A percentile compares a stretch with the other conserved stretches of the same genome.
Evolutionary conservation across 2,113 vertebrate genomes (phyloP).

Genomic region (Bujurquina vittata): DNA sequence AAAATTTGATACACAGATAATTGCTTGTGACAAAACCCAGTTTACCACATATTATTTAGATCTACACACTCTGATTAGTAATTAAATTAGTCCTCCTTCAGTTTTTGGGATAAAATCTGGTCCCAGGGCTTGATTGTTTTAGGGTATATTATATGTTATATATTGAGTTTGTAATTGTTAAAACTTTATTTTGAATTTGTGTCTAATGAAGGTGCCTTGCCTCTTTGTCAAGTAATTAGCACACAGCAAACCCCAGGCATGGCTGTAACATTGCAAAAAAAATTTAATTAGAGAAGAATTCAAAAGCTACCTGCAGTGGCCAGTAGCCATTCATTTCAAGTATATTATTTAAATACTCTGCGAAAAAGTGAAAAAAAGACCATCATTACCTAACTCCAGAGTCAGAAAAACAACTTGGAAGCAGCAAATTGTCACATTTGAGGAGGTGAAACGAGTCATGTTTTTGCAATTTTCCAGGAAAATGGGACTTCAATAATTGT

Average conservation of each 20-base stretch:
- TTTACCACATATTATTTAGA: not conserved
- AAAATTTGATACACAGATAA: not conserved
- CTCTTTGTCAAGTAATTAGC: not conserved
- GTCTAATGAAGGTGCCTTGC: not conserved
- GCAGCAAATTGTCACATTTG: not conserved
- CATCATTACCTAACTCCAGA: not conserved
- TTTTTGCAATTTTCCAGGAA: not conserved
- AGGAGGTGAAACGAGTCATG: not conserved
- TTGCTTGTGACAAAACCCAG: not conserved
- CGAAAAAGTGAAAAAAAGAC: not conserved
- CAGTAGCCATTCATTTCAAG: not conserved
- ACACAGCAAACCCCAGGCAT: not conserved
- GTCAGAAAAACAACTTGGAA: not conserved
- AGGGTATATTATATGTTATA: not conserved
- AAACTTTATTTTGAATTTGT: not conserved
- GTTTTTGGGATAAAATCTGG: not conserved
- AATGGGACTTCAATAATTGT: not conserved
- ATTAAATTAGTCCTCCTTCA: not conserved
- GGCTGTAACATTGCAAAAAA: not conserved
- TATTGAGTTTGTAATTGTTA: not conserved
- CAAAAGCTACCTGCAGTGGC: not conserved
- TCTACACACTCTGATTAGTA: not conserved
- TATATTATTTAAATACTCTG: not conserved
- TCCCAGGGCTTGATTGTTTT: not conserved
- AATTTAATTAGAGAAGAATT: not conserved